Evolutionary conservation across 2,113 vertebrate species (phyloP).

Genomic region (Variabilichromis moorii): DNA sequence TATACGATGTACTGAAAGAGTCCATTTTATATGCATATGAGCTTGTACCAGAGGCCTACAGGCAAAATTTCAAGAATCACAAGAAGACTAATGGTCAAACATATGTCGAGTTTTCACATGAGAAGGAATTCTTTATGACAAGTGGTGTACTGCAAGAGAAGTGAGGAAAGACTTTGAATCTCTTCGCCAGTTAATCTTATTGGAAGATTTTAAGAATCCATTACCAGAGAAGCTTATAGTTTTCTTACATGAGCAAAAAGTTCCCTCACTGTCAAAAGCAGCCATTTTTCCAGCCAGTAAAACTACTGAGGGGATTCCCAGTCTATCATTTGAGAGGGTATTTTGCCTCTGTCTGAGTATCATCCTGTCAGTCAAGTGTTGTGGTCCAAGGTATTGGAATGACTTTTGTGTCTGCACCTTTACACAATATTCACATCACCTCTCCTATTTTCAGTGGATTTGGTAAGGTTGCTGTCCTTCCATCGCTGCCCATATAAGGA

Average conservation of each 20-base stretch:
- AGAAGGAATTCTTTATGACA: neutral
- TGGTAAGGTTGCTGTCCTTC: neutral
- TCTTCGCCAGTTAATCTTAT: neutral
- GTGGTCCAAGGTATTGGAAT: neutral
- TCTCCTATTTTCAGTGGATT: neutral
- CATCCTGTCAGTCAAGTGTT: neutral
- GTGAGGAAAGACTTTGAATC: neutral
- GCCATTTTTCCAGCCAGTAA: neutral
- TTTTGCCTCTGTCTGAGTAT: neutral
- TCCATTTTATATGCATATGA: neutral
- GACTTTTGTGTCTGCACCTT: neutral
- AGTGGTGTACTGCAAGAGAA: neutral
- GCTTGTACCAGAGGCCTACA: neutral
- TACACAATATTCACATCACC: neutral
- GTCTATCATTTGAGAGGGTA: neutral
- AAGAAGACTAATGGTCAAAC: neutral
- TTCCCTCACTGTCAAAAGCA: neutral
- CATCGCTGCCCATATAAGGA: neutral
- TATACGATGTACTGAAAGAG: neutral
- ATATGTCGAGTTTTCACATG: neutral
- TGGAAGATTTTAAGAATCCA: neutral
- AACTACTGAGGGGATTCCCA: neutral
- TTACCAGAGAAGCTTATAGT: neutral
- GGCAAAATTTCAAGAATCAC: neutral
- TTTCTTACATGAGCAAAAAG: neutral